Evolutionary conservation across 2,888 invertebrate species (phyloP), one percentile per base, ranked within the genome.

Genomic region (Capitulum mitella): DNA sequence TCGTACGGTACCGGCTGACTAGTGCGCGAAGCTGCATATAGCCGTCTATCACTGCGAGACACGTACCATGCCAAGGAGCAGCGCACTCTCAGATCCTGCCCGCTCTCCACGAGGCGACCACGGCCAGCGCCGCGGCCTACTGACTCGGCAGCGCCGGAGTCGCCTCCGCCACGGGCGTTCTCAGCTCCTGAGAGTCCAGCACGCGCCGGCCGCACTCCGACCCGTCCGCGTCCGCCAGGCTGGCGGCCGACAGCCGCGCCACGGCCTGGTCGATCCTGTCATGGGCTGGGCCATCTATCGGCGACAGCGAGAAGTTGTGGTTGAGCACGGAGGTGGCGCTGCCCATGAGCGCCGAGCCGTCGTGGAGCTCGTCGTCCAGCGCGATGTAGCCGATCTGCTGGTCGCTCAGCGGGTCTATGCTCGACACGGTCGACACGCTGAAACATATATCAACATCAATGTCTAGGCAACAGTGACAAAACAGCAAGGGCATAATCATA

Each of bases 381-480:
- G 70, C 70, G 70, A 70, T 70, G 70, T 70, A 70, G 22, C 70
- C 70, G 40, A 70, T 70, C 37, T 70, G 70, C 37, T 70, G 70
- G 34, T 70, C 70, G 40, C 70, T 70, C 37, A 70, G 70, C 22
- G 70, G 70, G 3, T 70, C 70, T 26, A 70, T 26, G 40, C 70
- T 70, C 34, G 70, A 70, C 2, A 70, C 40, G 22, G 70, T 40
- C 19, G 70, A 70, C 37, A 70, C 70, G 12, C 70, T 70, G 70
- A 43, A 43, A 43, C 43, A 43, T n/a, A n/a, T n/a, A n/a, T n/a
- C n/a, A n/a, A n/a, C n/a, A n/a, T n/a, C n/a, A n/a, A n/a, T n/a
- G n/a, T n/a, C n/a, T n/a, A n/a, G n/a, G n/a, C n/a, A n/a, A n/a
- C n/a, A n/a, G n/a, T n/a, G n/a, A n/a, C n/a, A n/a, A n/a, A n/a